Evolutionary conservation across 2,113 vertebrate genomes (phyloP).

Genomic region (Hystrix brachyura): DNA sequence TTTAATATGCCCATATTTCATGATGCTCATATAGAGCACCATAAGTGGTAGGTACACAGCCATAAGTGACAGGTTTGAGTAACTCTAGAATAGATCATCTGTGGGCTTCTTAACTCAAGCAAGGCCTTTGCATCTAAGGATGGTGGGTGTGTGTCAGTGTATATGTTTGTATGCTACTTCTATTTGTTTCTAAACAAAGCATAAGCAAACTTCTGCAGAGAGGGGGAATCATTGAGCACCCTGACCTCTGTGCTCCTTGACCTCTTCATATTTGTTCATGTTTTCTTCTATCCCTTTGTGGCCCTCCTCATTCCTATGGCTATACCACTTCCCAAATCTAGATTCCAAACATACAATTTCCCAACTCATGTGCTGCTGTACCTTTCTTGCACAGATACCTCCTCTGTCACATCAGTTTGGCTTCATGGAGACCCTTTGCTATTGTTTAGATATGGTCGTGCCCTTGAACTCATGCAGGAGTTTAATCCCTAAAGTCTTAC

Average conservation of each 20-base stretch:
- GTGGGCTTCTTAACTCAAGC: background rate
- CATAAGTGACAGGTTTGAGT: constrained; percentile 19
- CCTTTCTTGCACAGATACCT: background rate
- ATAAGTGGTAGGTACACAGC: too few species aligned
- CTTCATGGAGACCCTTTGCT: background rate
- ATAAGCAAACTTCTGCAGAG: background rate
- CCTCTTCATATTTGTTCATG: background rate
- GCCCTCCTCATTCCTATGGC: background rate
- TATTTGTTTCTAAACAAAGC: background rate
- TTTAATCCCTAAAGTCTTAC: background rate
- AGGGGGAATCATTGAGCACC: background rate
- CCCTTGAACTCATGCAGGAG: background rate
- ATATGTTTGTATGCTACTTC: background rate
- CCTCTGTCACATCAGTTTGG: background rate
- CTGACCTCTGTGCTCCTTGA: background rate
- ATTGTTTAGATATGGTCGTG: background rate
- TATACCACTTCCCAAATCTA: background rate
- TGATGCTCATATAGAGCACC: background rate
- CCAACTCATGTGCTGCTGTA: background rate
- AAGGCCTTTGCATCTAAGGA: constrained; percentile 13
- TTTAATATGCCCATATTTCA: constrained; percentile 54
- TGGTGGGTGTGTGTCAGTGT: background rate
- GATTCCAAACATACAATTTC: constrained; percentile 23
- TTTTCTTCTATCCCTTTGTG: background rate
- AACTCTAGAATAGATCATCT: background rate